Conservation (phyloP, 2,888 invertebrate species). For the Parnassius smintheus region DNA sequence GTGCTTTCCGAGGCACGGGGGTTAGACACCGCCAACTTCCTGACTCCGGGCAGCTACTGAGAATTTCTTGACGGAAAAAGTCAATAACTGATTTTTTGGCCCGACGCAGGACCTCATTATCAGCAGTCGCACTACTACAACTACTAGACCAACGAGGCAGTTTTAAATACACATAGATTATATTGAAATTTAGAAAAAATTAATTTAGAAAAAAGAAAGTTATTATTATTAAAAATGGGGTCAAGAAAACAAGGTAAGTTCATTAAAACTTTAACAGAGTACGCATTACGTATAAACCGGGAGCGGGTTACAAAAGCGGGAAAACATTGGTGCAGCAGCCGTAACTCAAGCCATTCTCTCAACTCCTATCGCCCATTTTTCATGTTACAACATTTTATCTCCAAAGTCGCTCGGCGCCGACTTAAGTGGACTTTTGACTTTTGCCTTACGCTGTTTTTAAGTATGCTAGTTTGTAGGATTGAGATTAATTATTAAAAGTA, state of each 20-base stretch:
- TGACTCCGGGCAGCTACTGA: no score
- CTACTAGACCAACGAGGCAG: no score
- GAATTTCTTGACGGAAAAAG: no score
- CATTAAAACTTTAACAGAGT: constrained; percentile 29
- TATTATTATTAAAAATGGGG: constrained; percentile 4
- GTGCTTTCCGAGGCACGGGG: no score
- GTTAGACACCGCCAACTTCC: no score
- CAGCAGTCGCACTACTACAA: no score
- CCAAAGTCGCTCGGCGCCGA: constrained; percentile 60
- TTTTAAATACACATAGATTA: no score
- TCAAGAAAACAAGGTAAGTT: constrained; percentile 27
- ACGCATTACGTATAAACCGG: constrained; percentile 33
- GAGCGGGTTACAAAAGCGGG: constrained; percentile 19
- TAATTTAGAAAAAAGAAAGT: no score
- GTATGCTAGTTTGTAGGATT: constrained; percentile 38
- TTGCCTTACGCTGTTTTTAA: constrained; percentile 47
- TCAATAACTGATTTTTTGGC: no score
- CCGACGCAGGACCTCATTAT: no score
- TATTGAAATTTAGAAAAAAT: no score
- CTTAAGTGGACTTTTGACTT: constrained; percentile 67
- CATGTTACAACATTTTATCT: constrained; percentile 66
- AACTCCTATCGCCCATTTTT: constrained; percentile 59
- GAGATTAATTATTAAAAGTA: not conserved
- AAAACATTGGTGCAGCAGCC: constrained; percentile 35
- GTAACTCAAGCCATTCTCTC: constrained; percentile 63